Conservation (phyloP, 2,888 invertebrate species). For the Drosophila rubida region DNA sequence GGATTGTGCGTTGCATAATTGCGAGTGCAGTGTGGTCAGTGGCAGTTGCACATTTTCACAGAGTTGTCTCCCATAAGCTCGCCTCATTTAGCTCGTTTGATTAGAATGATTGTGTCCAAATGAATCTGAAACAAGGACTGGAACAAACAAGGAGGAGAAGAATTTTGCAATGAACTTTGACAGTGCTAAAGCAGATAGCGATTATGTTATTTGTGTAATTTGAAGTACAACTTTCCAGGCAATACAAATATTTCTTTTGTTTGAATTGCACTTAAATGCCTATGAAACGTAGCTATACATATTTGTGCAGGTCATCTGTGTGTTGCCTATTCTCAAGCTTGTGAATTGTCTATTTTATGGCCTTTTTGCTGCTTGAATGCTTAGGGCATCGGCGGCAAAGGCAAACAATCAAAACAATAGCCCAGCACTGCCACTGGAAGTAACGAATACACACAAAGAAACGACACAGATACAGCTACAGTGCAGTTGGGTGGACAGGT, state of each 20-base stretch:
- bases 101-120: background rate
- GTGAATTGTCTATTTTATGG: slow-evolving; percentile 1
- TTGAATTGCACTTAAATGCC: no score
- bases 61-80: no score
- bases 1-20: background rate
- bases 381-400: slow-evolving; percentile 25
- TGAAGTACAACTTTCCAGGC: no score
- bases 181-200: no score
- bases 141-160: no score
- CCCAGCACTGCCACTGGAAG: slow-evolving; percentile 36
- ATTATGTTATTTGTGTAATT: no score
- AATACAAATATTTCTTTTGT: no score
- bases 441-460: slow-evolving; percentile 1
- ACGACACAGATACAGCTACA: background rate
- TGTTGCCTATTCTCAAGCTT: background rate
- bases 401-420: slow-evolving; percentile 53
- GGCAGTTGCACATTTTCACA: background rate
- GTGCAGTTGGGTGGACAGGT: background rate
- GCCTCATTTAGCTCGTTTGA: background rate
- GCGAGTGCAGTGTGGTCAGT: background rate
- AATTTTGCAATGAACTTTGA: no score
- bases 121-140: background rate
- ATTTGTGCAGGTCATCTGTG: background rate
- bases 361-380: slow-evolving; percentile 17
- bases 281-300: background rate